phyloP scores from a whole-genome alignment of 2,797 vertebrate species.

The Ciconia nigra region DNA sequence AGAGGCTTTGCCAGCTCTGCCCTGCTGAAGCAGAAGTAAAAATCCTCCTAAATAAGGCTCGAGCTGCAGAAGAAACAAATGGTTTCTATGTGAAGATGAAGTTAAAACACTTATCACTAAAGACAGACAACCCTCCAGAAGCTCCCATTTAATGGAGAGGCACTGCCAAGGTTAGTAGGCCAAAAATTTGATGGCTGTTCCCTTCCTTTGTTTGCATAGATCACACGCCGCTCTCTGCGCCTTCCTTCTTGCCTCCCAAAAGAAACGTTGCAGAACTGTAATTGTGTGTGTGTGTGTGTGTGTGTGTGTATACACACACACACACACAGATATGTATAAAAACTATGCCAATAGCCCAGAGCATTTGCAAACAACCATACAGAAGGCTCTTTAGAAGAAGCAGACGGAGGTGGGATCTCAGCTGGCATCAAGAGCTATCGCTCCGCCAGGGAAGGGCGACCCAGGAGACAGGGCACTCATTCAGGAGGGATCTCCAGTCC shows the following conservation, averaged over 20 bases:
- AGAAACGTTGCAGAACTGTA: neutral
- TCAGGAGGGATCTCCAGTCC: neutral
- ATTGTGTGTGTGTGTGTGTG: neutral
- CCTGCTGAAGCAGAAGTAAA: neutral
- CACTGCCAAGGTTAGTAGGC: neutral
- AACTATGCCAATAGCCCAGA: constrained; percentile 43
- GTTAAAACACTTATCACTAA: neutral
- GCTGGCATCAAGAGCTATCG: neutral
- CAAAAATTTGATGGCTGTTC: neutral
- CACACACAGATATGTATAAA: neutral
- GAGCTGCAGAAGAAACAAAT: neutral
- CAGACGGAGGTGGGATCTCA: constrained; percentile 10
- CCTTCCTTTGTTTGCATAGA: neutral
- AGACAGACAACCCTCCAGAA: constrained; percentile 20
- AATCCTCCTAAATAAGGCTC: neutral
- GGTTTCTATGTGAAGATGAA: neutral
- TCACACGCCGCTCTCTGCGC: neutral
- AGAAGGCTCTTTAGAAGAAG: neutral
- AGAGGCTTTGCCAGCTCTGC: neutral
- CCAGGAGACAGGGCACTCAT: neutral
- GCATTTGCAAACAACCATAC: constrained; percentile 38
- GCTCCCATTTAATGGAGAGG: neutral
- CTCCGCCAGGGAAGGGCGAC: neutral
- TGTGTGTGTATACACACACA: neutral
- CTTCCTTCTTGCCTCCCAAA: neutral